These are phyloP conservation scores for Philereme vetulata DNA, from an alignment of 2,888 invertebrate species.

Conservation along the genomic window DNA sequence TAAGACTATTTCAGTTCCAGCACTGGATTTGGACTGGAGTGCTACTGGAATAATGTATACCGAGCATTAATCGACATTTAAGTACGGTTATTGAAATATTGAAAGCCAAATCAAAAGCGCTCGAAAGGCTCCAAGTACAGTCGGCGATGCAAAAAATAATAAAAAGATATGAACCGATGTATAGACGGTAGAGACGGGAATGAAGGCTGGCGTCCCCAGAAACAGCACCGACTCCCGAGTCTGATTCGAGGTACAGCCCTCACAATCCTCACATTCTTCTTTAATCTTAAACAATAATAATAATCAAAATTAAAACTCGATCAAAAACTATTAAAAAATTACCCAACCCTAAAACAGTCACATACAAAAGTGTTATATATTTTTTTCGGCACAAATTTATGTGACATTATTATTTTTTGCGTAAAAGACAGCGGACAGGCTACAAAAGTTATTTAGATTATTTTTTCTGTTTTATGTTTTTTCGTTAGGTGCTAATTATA, in stretches of 20 bases:
- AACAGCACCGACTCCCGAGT: slow-evolving; percentile 26
- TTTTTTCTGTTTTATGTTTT: background rate
- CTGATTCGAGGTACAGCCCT: slow-evolving; percentile 21
- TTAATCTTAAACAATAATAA: slow-evolving; percentile 33
- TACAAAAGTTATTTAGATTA: background rate
- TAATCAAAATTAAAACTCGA: slow-evolving; percentile 22
- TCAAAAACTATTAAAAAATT: slow-evolving; percentile 1
- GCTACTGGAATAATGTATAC: too few relatives aligned
- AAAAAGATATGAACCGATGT: slow-evolving; percentile 31
- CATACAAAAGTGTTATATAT: slow-evolving; percentile 12
- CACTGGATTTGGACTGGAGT: too few relatives aligned
- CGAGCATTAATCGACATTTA: too few relatives aligned
- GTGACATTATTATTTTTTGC: slow-evolving; percentile 3
- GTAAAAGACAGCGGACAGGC: too few relatives aligned
- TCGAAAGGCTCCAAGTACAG: slow-evolving; percentile 27
- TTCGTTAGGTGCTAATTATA: slow-evolving; percentile 14
- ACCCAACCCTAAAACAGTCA: slow-evolving; percentile 10
- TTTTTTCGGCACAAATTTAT: slow-evolving; percentile 8
- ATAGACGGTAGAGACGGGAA: slow-evolving; percentile 29
- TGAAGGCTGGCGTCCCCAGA: slow-evolving; percentile 26
- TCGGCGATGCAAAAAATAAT: slow-evolving; percentile 28
- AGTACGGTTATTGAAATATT: slow-evolving; percentile 18
- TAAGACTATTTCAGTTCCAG: too few relatives aligned
- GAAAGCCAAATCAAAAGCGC: slow-evolving; percentile 27
- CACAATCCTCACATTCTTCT: slow-evolving; percentile 28